Percentiles rank a stretch among this genome's conserved stretches.
These are phyloP conservation scores for Okapia johnstoni DNA, from an alignment of 2,113 vertebrate species.

Conservation along the genomic window DNA sequence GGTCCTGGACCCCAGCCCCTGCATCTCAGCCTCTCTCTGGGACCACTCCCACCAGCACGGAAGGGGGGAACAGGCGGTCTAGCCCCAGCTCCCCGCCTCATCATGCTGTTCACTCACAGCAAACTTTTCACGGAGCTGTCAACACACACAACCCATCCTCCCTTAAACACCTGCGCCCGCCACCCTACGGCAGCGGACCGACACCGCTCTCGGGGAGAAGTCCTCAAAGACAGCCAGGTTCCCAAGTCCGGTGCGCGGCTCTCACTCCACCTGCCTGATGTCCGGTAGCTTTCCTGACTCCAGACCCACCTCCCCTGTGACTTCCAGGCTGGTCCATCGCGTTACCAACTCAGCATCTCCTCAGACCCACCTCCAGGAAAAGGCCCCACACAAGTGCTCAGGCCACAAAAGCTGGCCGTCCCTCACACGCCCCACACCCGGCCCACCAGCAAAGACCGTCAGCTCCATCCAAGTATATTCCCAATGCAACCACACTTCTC, in stretches of 20 bases:
- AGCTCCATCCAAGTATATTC: not conserved
- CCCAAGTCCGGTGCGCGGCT: not conserved
- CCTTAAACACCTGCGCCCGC: not conserved
- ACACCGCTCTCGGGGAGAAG: not conserved
- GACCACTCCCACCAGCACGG: not conserved
- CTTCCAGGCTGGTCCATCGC: not conserved
- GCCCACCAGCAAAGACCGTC: not conserved
- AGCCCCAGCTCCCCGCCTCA: not conserved
- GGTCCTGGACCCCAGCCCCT: not conserved
- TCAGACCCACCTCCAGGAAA: not conserved
- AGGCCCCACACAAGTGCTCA: fast-evolving
- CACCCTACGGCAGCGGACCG: fast-evolving
- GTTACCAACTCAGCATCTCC: not conserved
- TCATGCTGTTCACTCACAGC: not conserved
- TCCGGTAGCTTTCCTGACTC: not conserved
- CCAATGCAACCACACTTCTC: not conserved
- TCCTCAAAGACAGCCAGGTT: not conserved
- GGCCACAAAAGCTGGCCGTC: not conserved
- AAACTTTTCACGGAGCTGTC: not conserved
- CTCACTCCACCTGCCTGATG: not conserved
- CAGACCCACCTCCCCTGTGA: too few species aligned
- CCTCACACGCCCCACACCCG: not conserved
- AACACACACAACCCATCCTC: fast-evolving
- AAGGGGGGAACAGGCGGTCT: not conserved
- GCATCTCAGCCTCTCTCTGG: not conserved